These are phyloP conservation scores for Serripes groenlandicus DNA, from an alignment of 2,888 invertebrate genomes.

Conservation along the genomic window DNA sequence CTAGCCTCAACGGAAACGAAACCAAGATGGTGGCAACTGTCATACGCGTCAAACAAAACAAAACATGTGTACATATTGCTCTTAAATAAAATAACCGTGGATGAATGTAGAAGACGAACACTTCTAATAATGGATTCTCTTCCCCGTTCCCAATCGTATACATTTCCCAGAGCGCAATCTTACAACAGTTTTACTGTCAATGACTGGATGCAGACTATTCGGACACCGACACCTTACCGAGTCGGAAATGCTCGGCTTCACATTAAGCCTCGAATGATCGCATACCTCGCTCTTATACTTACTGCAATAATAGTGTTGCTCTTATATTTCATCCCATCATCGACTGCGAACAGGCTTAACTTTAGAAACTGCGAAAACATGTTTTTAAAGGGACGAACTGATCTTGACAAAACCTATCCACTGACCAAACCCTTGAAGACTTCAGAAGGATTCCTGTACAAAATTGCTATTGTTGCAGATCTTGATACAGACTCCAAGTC, in stretches of 20 bases:
- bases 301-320: slow-evolving; percentile 91
- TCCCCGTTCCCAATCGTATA: slow-evolving; percentile 56
- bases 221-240: slow-evolving; percentile 94
- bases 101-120: too few species aligned
- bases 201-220: slow-evolving; percentile 96
- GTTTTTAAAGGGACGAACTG: slow-evolving; percentile 6
- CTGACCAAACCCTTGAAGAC: slow-evolving; percentile 90
- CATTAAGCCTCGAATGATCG: slow-evolving; percentile 92
- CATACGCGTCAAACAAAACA: too few species aligned
- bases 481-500: slow-evolving; percentile 95
- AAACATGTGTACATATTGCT: too few species aligned
- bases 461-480: slow-evolving; percentile 97
- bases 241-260: slow-evolving; percentile 94
- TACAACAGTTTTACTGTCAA: slow-evolving; percentile 74
- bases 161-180: slow-evolving; percentile 29
- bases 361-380: slow-evolving; percentile 46
- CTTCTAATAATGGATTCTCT: slow-evolving; percentile 39
- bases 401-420: slow-evolving; percentile 94
- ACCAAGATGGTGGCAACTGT: slow-evolving; percentile 3
- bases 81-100: too few species aligned
- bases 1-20: background rate
- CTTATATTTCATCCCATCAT: slow-evolving; percentile 87
- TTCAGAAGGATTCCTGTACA: slow-evolving; percentile 89
- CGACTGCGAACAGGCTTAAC: slow-evolving; percentile 50
- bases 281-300: slow-evolving; percentile 89